A percentile compares a stretch with the other conserved stretches of the same genome.
phyloP scores from a whole-genome alignment of 2,797 vertebrate species.

The Kryptolebias ocellatus region DNA sequence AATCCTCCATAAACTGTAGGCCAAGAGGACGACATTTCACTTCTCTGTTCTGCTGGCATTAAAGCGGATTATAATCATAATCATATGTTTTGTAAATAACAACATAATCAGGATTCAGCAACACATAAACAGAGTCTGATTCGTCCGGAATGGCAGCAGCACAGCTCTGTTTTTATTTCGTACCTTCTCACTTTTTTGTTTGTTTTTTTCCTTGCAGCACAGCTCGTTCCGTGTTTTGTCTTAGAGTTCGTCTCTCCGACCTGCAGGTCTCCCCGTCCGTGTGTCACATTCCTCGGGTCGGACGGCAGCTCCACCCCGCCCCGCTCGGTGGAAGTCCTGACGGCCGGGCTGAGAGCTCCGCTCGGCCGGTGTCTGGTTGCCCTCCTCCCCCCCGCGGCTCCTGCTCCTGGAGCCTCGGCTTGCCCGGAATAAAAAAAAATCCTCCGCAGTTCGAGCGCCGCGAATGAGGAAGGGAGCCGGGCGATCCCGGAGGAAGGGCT shows the following conservation, averaged over 20 bases:
- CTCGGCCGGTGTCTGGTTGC: conserved; percentile 20
- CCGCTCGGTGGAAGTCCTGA: conserved; percentile 2
- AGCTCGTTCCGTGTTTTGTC: conserved; percentile 23
- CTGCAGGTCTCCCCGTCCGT: conserved; percentile 35
- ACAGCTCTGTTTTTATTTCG: conserved; percentile 26
- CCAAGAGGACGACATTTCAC: conserved; percentile 27
- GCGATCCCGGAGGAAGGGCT: conserved; percentile 44
- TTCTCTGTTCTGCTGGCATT: conserved; percentile 8
- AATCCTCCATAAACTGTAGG: conserved; percentile 27
- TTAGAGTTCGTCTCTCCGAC: conserved; percentile 17
- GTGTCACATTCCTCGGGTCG: conserved; percentile 68
- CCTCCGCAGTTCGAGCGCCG: background rate
- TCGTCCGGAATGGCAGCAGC: background rate
- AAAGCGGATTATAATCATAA: too few relatives aligned
- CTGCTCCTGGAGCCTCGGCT: conserved; percentile 27
- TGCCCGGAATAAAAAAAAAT: conserved; percentile 8
- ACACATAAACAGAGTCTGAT: too few relatives aligned
- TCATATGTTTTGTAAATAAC: too few relatives aligned
- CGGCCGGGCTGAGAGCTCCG: conserved; percentile 32
- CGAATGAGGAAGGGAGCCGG: conserved; percentile 58
- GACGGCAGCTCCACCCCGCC: conserved; percentile 38
- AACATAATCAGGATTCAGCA: too few relatives aligned
- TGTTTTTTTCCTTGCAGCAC: conserved; percentile 14
- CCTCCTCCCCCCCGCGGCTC: too few relatives aligned
- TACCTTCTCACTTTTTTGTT: conserved; percentile 57